These are phyloP conservation scores for Episyrphus balteatus DNA, from an alignment of 1,140 invertebrate genomes.

Conservation along the genomic window DNA sequence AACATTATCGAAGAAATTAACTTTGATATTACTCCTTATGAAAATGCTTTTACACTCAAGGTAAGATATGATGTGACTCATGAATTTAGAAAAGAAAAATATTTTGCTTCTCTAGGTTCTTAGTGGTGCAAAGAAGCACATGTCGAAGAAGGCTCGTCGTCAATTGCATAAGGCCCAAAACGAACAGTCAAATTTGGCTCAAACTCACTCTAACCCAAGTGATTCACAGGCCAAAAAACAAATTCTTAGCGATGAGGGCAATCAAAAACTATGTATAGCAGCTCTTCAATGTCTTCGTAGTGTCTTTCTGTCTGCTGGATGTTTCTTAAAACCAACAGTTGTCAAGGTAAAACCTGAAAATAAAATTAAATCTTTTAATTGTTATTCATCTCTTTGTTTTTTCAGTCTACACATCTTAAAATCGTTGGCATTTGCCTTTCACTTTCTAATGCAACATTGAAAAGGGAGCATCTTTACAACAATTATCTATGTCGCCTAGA, in stretches of 20 bases:
- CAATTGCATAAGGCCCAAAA: slow-evolving; percentile 8
- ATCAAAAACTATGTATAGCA: slow-evolving; percentile 1
- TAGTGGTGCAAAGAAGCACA: slow-evolving; percentile 6
- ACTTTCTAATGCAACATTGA: background rate
- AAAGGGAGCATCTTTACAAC: background rate
- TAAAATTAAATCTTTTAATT: background rate
- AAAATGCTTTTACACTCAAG: slow-evolving; percentile 9
- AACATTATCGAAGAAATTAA: slow-evolving; percentile 5
- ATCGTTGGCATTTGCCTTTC: background rate
- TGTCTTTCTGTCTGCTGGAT: background rate
- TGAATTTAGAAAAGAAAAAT: background rate
- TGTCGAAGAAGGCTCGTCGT: slow-evolving; percentile 9
- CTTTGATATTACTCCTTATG: slow-evolving; percentile 5
- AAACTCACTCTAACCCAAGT: slow-evolving; percentile 5
- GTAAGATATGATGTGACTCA: no score
- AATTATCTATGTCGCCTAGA: slow-evolving; percentile 3
- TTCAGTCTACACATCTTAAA: background rate
- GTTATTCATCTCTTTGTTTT: background rate
- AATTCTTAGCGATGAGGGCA: slow-evolving; percentile 3
- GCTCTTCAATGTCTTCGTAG: slow-evolving; percentile 5
- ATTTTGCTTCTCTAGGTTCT: slow-evolving; percentile 3
- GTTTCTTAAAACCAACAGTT: slow-evolving; percentile 5
- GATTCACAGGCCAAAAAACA: background rate
- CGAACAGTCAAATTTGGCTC: slow-evolving; percentile 4
- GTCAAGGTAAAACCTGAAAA: background rate